Evolutionary conservation across 2,797 vertebrate species (phyloP), one percentile per base, ranked within the genome.

Genomic region (Sternarchorhynchus goeldii): DNA sequence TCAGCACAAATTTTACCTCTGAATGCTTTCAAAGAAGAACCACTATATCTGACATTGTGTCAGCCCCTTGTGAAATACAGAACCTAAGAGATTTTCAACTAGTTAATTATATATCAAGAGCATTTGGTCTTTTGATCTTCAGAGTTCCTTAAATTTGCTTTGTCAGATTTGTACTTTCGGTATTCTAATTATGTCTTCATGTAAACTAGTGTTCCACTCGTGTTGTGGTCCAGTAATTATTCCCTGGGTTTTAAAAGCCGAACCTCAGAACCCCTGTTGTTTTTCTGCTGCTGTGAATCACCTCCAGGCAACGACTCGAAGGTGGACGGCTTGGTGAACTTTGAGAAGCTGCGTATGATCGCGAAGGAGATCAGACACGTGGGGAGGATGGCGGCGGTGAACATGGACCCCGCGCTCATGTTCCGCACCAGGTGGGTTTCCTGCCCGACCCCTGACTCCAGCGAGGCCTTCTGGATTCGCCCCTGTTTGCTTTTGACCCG

Each of bases 401-500:
- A 98, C 90, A 98, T 99, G 96, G 98, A 99, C 88, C 98, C 97
- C 0, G 96, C 97, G 20, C 93, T 99, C 66, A 99, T 99, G 97
- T 99, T 99, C 85, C 92, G 98, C 77, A 99, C 97, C 5, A 95
- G 98, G 98, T 97, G 85, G 72, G 85, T 25, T 31, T 34, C 14
- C 39, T 14, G 56, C 70, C 56, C 29, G 70, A 45, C 57, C 41
- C 34, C 66, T 31, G 0, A 75, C 73, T 63, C 5, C 31, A 4
- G 6, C 29, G 18, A 55, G 29, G n/a, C 18, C 1, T 25, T 34
- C 5, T 0, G 36, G 12, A 14, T 50, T 50, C 8, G 45, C 10
- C 45, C 12, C 45, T 0, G 5, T 41, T 31, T 17, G 1, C 14
- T 25, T 69, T 34, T 59, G 53, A 55, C 58, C 55, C 20, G 41